phyloP scores from a whole-genome alignment of 2,888 invertebrate genomes.

The Pristionchus fissidentatus region DNA sequence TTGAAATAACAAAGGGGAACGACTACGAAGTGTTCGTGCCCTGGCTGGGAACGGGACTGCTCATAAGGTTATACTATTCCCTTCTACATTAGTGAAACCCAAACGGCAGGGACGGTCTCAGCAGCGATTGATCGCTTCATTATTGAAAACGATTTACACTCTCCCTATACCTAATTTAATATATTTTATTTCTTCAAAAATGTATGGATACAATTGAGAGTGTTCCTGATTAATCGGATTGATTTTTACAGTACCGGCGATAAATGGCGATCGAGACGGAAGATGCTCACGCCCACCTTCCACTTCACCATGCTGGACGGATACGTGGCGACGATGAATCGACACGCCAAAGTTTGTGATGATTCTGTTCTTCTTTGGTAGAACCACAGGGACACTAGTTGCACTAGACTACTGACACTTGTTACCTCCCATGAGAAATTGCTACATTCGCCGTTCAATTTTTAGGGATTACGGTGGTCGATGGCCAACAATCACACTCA shows the following conservation, averaged over 20 bases:
- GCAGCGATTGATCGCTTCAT: not conserved
- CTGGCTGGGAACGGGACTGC: slow-evolving; percentile 1
- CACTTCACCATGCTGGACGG: slow-evolving; percentile 37
- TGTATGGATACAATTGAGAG: not conserved
- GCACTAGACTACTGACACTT: no score
- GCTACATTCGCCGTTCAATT: no score
- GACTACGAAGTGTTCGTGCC: slow-evolving; percentile 75
- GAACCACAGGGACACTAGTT: no score
- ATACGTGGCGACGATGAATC: slow-evolving; percentile 38
- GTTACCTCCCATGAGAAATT: no score
- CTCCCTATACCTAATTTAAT: no score
- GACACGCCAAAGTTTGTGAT: slow-evolving; percentile 36
- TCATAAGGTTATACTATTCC: not conserved
- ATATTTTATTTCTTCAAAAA: not conserved
- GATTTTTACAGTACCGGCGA: not conserved
- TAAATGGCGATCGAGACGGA: not conserved
- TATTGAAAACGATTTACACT: not conserved
- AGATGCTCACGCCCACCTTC: slow-evolving; percentile 41
- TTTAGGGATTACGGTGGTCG: no score
- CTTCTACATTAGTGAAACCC: no score
- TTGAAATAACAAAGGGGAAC: slow-evolving; percentile 75
- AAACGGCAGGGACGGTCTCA: no score
- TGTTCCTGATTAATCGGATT: not conserved
- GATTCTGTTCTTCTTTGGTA: no score
- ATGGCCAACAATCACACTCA: no score